Evolutionary conservation across 2,888 invertebrate genomes (phyloP).

Genomic region (Hedya salicella): DNA sequence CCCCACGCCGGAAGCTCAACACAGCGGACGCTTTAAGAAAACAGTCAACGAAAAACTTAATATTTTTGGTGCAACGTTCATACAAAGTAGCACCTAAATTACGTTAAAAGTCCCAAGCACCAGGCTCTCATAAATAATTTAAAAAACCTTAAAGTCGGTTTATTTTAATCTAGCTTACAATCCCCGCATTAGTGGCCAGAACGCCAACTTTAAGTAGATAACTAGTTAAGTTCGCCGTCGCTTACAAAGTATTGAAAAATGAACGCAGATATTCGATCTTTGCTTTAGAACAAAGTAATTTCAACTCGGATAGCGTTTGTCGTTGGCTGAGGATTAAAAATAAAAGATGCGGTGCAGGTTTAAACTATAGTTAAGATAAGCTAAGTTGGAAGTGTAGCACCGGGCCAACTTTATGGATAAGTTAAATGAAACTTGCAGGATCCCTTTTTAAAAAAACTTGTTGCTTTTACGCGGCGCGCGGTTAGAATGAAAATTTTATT

Average conservation of each 20-base stretch:
- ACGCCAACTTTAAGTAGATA: slow-evolving; percentile 59
- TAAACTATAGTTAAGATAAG: slow-evolving; percentile 80
- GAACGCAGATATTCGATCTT: slow-evolving; percentile 78
- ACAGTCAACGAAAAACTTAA: too few relatives aligned
- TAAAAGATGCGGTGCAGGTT: slow-evolving; percentile 71
- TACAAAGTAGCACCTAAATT: neutral
- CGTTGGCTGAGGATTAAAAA: slow-evolving; percentile 74
- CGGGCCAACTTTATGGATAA: slow-evolving; percentile 66
- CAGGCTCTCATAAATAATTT: slow-evolving; percentile 25
- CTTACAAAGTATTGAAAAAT: slow-evolving; percentile 79
- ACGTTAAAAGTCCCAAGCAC: neutral
- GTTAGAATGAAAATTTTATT: slow-evolving; percentile 1
- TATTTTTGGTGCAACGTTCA: too few relatives aligned
- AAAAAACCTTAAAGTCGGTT: slow-evolving; percentile 23
- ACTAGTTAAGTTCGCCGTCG: slow-evolving; percentile 69
- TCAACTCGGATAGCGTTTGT: slow-evolving; percentile 74
- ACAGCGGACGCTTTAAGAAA: too few relatives aligned
- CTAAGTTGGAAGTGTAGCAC: slow-evolving; percentile 58
- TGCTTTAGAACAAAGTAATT: slow-evolving; percentile 78
- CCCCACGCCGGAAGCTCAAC: too few relatives aligned
- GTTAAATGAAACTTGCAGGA: slow-evolving; percentile 65
- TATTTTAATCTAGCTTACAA: slow-evolving; percentile 34
- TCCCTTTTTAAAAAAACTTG: slow-evolving; percentile 58
- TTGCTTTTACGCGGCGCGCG: slow-evolving; percentile 21
- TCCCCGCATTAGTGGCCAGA: slow-evolving; percentile 41